phyloP scores from a whole-genome alignment of 1,140 invertebrate genomes.

The Pomphorhynchus laevis region DNA sequence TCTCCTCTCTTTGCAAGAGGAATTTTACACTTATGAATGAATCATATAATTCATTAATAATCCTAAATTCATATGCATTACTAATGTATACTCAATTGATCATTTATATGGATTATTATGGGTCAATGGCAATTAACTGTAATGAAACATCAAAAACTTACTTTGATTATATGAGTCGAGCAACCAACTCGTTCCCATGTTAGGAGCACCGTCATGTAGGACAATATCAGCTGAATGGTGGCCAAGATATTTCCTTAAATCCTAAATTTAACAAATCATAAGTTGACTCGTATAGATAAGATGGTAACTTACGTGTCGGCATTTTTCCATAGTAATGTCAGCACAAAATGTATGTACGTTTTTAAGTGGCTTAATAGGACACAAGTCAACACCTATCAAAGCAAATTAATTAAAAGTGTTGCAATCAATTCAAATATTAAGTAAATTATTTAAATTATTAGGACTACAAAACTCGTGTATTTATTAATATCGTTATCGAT shows the following conservation, averaged over 20 bases:
- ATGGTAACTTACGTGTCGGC: constrained; percentile 19
- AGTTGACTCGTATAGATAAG: neutral
- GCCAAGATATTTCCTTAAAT: constrained; percentile 26
- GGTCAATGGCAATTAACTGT: too few species aligned
- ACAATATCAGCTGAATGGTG: constrained; percentile 49
- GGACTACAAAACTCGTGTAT: too few species aligned
- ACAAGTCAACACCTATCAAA: constrained; percentile 48
- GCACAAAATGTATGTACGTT: constrained; percentile 53
- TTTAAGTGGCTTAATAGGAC: constrained; percentile 56
- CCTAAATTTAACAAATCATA: constrained; percentile 18
- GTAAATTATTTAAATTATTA: neutral
- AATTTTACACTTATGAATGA: too few species aligned
- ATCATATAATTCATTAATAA: too few species aligned
- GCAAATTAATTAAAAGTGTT: constrained; percentile 1
- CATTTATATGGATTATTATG: too few species aligned
- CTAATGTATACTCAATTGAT: too few species aligned
- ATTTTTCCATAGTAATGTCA: constrained; percentile 80
- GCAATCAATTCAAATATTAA: neutral
- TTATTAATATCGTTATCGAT: too few species aligned
- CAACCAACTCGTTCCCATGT: constrained; percentile 76
- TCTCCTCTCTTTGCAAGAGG: too few species aligned
- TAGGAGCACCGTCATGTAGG: constrained; percentile 82
- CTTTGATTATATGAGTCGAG: constrained; percentile 79
- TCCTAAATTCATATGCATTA: too few species aligned
- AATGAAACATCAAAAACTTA: constrained; percentile 12